phyloP scores from a whole-genome alignment of 2,113 vertebrate species.

The Otolemur garnettii region DNA sequence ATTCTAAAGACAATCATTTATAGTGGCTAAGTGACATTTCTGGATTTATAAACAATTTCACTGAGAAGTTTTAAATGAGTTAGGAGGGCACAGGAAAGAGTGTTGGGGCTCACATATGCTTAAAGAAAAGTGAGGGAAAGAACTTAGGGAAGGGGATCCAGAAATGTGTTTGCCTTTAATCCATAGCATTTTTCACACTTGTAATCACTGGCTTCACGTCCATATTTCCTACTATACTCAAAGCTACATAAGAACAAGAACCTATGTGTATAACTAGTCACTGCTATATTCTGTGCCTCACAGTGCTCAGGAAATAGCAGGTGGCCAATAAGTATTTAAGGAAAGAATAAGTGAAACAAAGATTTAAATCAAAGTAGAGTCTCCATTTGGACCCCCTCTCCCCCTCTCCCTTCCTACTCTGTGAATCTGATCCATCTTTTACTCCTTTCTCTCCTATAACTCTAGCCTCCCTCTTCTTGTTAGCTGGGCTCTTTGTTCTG shows the following conservation, averaged over 20 bases:
- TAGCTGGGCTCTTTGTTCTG: background rate
- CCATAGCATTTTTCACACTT: background rate
- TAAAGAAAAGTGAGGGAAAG: background rate
- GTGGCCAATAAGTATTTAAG: background rate
- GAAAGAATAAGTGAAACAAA: background rate
- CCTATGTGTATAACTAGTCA: background rate
- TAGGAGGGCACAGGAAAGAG: background rate
- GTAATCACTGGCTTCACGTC: background rate
- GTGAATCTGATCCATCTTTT: background rate
- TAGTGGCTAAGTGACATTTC: background rate
- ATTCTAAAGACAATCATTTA: background rate
- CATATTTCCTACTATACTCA: background rate
- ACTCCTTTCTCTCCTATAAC: background rate
- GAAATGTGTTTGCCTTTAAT: background rate
- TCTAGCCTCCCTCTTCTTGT: background rate
- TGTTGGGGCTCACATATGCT: background rate
- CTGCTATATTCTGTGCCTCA: background rate
- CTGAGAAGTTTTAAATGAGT: background rate
- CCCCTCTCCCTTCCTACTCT: background rate
- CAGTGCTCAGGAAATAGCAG: background rate
- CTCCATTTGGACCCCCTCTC: background rate
- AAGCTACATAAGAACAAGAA: background rate
- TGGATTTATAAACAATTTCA: background rate
- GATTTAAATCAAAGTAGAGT: background rate
- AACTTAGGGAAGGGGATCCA: background rate